Base-by-base conservation (phyloP, 2,888 invertebrate species). In the Nomada fucata region DNA sequence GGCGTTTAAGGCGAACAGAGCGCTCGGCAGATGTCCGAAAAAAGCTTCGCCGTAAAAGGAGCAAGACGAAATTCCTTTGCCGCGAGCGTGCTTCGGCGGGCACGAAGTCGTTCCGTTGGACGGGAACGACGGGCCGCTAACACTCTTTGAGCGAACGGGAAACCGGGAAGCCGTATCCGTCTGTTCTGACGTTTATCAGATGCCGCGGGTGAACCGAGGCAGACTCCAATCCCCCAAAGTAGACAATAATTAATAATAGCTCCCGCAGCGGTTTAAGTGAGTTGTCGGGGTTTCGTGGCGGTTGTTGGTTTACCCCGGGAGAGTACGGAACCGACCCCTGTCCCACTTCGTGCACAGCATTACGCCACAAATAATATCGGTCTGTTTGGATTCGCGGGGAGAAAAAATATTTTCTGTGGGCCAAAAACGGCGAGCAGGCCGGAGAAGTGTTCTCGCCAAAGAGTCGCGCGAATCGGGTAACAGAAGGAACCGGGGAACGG, bases 221-320 rank as follows among this genome's bases (percentile, higher is more conserved):
- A 67, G 70, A 53, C 72, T 79, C 83, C 78, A 79, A 85, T 85
- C 82, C 84, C 82, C 85, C 77, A 70, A 86, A 86, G 88, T 83
- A 85, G 87, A 88, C 88, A 83, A 86, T 90, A 90, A 91, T 90
- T 91, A 89, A 91, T 87, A 89, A 88, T 85, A 72, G 89, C 83
- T 84, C 83, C 36, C 64, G 64, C 71, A 67, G 65, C 68, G 83
- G 82, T 73, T 73, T 68, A 55, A 78, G 71, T 59, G 76, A 73
- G 72, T 80, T 68, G 65, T 65, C 57, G 53, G 76, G 63, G 63
- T 82, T 78, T 57, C 60, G 53, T 29, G 75, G 61, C 42, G 60
- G 76, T 57, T 72, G 76, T 65, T 71, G 76, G 71, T 75, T 61
- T 65, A 52, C 55, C 42, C 55, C 42, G 57, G 18, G 18, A 13